Evolutionary conservation across 1,140 invertebrate genomes (phyloP).

Genomic region (Aphaenogaster floridana): DNA sequence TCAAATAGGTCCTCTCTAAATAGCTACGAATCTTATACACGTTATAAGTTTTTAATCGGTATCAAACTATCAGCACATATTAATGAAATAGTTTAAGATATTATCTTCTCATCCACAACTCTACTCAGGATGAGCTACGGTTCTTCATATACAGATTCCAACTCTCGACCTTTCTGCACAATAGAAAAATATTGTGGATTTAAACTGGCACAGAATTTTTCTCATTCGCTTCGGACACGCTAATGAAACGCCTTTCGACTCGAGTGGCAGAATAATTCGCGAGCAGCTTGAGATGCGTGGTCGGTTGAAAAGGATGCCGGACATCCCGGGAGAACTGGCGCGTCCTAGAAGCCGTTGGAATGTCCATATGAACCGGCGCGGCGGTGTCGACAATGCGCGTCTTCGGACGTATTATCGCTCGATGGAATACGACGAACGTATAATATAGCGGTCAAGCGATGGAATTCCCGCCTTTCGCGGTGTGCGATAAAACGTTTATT

Average conservation of each 20-base stretch:
- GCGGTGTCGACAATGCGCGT: neutral
- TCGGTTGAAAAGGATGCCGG: conserved; percentile 15
- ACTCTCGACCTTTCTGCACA: neutral
- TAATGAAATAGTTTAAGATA: conserved; percentile 1
- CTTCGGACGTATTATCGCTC: conserved; percentile 15
- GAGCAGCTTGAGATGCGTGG: neutral
- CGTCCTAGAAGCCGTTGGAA: conserved; percentile 43
- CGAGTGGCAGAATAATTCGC: conserved; percentile 29
- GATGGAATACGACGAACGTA: conserved; percentile 2
- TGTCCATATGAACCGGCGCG: neutral
- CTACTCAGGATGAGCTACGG: neutral
- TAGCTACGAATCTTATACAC: neutral
- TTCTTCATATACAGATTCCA: neutral
- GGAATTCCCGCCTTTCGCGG: conserved; percentile 10
- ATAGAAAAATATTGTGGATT: conserved; percentile 30
- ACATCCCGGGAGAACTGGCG: conserved; percentile 8
- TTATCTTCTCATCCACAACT: neutral
- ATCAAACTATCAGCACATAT: neutral
- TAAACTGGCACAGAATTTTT: conserved; percentile 16
- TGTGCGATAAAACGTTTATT: conserved; percentile 34
- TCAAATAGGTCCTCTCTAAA: neutral
- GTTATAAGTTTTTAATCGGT: neutral
- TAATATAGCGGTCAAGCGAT: neutral
- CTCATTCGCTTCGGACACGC: neutral
- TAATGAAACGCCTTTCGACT: conserved; percentile 23